A percentile compares a stretch with the other conserved stretches of the same genome.
phyloP scores from a whole-genome alignment of 2,113 vertebrate species.

The Megalops atlanticus region DNA sequence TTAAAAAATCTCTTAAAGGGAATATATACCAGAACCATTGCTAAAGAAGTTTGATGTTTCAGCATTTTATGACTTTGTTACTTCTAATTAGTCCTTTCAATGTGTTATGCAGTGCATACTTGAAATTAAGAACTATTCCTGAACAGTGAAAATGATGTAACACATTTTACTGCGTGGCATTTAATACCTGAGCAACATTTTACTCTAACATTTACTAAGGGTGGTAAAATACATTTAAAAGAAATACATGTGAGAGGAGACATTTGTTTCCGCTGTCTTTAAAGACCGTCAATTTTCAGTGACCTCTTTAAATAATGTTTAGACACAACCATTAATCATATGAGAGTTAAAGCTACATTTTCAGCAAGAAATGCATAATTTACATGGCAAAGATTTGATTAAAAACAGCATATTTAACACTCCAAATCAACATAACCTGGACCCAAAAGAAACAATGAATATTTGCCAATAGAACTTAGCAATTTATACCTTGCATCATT shows the following conservation, averaged over 20 bases:
- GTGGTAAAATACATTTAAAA: background rate
- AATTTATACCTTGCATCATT: conserved; percentile 59
- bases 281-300: background rate
- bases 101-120: background rate
- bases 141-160: background rate
- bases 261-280: no score
- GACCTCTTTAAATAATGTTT: background rate
- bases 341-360: background rate
- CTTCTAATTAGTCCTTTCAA: background rate
- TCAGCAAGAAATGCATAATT: background rate
- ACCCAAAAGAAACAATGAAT: conserved; percentile 1
- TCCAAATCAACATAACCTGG: background rate
- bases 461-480: conserved; percentile 56
- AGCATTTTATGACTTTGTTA: background rate
- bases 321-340: background rate
- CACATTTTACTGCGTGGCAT: background rate
- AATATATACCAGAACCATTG: background rate
- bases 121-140: background rate
- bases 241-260: no score
- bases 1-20: background rate
- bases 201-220: background rate
- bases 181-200: background rate
- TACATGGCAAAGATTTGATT: conserved; percentile 15
- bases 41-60: background rate
- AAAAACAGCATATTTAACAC: conserved; percentile 4